A percentile compares a stretch with the other conserved stretches of the same genome.
These are phyloP conservation scores for Caiman crocodilus DNA, from an alignment of 2,797 vertebrate genomes.

Conservation along the genomic window DNA sequence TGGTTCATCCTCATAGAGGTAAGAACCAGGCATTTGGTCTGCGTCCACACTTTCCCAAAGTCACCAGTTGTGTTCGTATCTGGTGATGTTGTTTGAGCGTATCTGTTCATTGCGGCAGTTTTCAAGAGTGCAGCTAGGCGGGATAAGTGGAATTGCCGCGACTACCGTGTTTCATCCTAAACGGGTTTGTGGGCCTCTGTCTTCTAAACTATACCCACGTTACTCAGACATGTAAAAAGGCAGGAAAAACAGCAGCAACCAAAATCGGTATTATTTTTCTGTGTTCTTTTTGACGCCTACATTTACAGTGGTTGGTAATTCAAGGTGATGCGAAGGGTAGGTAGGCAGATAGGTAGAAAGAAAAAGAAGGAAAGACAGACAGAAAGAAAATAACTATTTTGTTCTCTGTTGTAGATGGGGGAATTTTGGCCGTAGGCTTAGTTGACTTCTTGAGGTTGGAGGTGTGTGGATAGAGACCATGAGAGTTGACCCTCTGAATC, in stretches of 20 bases:
- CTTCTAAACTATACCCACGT: background rate
- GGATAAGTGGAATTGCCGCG: background rate
- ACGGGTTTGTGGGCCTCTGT: background rate
- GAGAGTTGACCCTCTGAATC: too few relatives aligned
- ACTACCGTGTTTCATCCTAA: background rate
- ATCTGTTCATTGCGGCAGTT: background rate
- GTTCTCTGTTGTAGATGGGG: too few relatives aligned
- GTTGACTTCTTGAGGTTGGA: too few relatives aligned
- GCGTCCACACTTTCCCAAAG: background rate
- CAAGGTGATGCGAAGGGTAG: background rate
- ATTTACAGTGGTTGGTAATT: background rate
- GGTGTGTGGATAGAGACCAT: too few relatives aligned
- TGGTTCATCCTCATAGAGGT: background rate
- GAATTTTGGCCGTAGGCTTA: too few relatives aligned
- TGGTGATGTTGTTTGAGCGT: background rate
- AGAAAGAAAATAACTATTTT: too few relatives aligned
- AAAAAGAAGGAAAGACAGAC: too few relatives aligned
- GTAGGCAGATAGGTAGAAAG: too few relatives aligned
- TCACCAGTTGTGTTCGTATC: background rate
- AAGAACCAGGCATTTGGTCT: background rate
- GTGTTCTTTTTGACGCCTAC: background rate
- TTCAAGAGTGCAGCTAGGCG: background rate
- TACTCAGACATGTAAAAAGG: background rate
- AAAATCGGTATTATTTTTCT: background rate
- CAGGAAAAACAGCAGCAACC: background rate